A percentile compares a stretch with the other conserved stretches of the same genome.
Evolutionary conservation across 1,140 invertebrate genomes (phyloP).

Genomic region (Ostrea edulis): DNA sequence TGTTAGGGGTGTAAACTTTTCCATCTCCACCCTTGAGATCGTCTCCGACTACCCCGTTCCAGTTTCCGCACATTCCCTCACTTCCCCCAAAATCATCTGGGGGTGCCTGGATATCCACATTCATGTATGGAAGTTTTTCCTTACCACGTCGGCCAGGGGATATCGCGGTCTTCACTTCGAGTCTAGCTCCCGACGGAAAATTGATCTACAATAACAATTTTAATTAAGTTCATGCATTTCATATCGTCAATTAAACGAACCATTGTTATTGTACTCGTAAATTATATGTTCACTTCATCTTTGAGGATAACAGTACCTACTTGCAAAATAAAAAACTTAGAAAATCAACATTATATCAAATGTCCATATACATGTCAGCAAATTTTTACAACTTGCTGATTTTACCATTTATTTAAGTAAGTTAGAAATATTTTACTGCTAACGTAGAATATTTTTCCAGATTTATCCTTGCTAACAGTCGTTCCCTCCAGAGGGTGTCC

Average conservation of each 20-base stretch:
- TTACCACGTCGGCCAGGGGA: background rate
- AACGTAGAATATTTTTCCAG: slow-evolving; percentile 60
- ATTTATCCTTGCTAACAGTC: slow-evolving; percentile 47
- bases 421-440: background rate
- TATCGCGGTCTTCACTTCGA: slow-evolving; percentile 50
- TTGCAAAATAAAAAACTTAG: too few relatives aligned
- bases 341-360: too few relatives aligned
- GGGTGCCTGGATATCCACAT: slow-evolving; percentile 60
- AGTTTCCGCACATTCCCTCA: slow-evolving; percentile 64
- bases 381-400: too few relatives aligned
- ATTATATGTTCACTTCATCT: too few relatives aligned
- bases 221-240: background rate
- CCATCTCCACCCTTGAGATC: slow-evolving; percentile 54
- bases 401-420: background rate
- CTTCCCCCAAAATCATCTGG: slow-evolving; percentile 55
- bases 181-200: slow-evolving; percentile 62
- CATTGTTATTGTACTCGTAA: too few relatives aligned
- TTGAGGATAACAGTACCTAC: too few relatives aligned
- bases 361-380: too few relatives aligned
- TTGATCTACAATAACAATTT: slow-evolving; percentile 52
- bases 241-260: background rate
- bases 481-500: slow-evolving; percentile 56
- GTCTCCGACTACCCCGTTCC: slow-evolving; percentile 43
- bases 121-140: slow-evolving; percentile 42
- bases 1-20: background rate